Evolutionary conservation across 2,797 vertebrate genomes (phyloP).

Genomic region (Peromyscus nudipes): DNA sequence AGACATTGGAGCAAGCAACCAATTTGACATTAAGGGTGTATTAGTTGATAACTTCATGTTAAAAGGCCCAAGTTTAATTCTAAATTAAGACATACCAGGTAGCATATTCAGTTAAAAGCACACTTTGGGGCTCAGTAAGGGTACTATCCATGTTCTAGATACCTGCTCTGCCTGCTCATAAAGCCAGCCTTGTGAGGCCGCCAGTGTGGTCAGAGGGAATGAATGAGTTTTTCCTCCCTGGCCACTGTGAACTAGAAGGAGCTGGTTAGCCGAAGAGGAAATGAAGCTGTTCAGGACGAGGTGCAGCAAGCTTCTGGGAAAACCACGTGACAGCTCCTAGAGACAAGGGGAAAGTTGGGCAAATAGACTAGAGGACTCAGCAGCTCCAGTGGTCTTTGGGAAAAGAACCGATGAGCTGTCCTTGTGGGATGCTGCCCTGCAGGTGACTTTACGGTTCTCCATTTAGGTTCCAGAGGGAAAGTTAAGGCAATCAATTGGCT

Average conservation of each 20-base stretch:
- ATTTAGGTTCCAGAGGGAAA: background rate
- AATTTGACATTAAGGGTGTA: background rate
- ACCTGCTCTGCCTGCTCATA: conserved; percentile 61
- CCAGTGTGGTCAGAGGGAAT: background rate
- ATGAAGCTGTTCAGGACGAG: background rate
- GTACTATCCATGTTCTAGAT: conserved; percentile 40
- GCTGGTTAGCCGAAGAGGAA: background rate
- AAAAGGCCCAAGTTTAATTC: conserved; percentile 62
- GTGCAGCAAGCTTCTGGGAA: conserved; percentile 53
- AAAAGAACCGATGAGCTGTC: background rate
- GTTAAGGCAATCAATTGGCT: background rate
- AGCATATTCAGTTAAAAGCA: conserved; percentile 51
- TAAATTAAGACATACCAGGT: conserved; percentile 54
- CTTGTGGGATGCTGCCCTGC: background rate
- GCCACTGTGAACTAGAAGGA: background rate
- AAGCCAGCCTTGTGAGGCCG: conserved; percentile 29
- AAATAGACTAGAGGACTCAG: background rate
- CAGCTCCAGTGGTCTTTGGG: background rate
- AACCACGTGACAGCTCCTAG: background rate
- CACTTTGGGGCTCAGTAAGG: conserved; percentile 33
- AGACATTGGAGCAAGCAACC: background rate
- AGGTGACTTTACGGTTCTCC: background rate
- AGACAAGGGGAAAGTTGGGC: conserved; percentile 26
- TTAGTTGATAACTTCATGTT: conserved; percentile 37
- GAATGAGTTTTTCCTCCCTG: conserved; percentile 6